Evolutionary conservation across 37 sponge, comb jelly and placozoan species (phyloP).

Genomic region (Crambe crambe): DNA sequence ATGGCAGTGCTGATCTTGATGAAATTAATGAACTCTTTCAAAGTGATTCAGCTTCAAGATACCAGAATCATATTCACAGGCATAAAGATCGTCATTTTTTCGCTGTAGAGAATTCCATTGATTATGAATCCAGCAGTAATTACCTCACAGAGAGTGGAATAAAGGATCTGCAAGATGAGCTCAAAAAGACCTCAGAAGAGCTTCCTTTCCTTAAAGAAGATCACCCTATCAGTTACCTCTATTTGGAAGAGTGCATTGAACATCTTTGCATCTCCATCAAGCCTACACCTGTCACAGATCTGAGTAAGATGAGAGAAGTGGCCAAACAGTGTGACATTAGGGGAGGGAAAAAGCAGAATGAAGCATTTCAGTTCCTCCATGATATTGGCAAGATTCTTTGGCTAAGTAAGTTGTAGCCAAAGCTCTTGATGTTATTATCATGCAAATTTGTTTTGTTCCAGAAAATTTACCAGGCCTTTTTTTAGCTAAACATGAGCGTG

Average conservation of each 20-base stretch:
- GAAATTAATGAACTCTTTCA: too few species aligned
- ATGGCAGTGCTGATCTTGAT: constrained; percentile 6
- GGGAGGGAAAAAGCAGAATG: neutral
- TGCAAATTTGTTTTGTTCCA: neutral
- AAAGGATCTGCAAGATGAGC: constrained; percentile 5
- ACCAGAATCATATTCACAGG: neutral
- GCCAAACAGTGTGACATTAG: neutral
- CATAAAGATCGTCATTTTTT: neutral
- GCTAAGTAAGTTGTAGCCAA: constrained; percentile 20
- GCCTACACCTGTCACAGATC: neutral
- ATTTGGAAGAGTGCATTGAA: constrained; percentile 7
- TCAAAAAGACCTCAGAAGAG: constrained; percentile 10
- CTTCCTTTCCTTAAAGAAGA: constrained; percentile 38
- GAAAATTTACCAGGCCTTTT: constrained; percentile 10
- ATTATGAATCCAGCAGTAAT: neutral
- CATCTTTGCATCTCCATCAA: neutral
- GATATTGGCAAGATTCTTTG: constrained; percentile 51
- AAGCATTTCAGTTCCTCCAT: constrained; percentile 67
- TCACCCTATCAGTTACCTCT: constrained; percentile 45
- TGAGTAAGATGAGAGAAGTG: neutral
- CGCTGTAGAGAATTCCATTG: constrained; percentile 51
- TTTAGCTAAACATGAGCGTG: constrained; percentile 27
- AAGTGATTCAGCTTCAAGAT: neutral
- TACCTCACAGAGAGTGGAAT: constrained; percentile 40
- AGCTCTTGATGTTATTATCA: too few species aligned